Percentiles rank a stretch among this genome's conserved stretches.
These are phyloP conservation scores for Drosophila dunni DNA, from an alignment of 1,140 invertebrate genomes.

Conservation along the genomic window DNA sequence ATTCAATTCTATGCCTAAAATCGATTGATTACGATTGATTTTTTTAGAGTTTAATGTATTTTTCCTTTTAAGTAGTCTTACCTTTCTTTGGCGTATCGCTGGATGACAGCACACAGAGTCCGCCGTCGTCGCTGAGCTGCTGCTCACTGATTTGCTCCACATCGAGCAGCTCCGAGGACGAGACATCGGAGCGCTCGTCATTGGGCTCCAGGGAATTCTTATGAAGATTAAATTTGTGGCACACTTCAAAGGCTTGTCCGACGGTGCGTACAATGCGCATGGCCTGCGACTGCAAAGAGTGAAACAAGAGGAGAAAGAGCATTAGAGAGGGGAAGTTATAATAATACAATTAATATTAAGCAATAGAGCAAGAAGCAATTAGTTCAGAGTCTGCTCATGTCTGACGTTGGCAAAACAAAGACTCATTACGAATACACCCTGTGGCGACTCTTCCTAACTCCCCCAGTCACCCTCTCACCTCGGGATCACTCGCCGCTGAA, in stretches of 20 bases:
- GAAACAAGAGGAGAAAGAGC: constrained; percentile 1
- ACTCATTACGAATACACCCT: constrained; percentile 63
- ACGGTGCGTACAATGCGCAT: constrained; percentile 98
- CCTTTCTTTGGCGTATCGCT: constrained; percentile 86
- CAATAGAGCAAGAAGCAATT: constrained; percentile 23
- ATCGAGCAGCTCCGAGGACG: constrained; percentile 86
- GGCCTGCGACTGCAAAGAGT: constrained; percentile 94
- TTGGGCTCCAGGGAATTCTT: constrained; percentile 86
- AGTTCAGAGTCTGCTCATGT: constrained; percentile 6
- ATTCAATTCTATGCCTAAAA: no score
- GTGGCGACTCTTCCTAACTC: not conserved
- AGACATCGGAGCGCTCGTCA: constrained; percentile 87
- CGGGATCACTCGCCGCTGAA: constrained; percentile 62
- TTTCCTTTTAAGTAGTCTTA: constrained; percentile 62
- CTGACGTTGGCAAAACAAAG: constrained; percentile 24
- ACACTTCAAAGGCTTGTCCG: constrained; percentile 99
- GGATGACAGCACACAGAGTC: constrained; percentile 54
- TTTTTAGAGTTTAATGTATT: not conserved
- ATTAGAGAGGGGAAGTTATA: constrained; percentile 4
- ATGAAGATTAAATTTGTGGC: constrained; percentile 94
- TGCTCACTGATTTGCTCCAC: constrained; percentile 85
- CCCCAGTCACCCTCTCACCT: constrained; percentile 47
- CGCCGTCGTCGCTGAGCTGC: constrained; percentile 86
- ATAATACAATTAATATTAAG: constrained; percentile 38
- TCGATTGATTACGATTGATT: no score